Evolutionary conservation across 2,113 vertebrate species (phyloP).

Genomic region (Brachionichthys hirsutus): DNA sequence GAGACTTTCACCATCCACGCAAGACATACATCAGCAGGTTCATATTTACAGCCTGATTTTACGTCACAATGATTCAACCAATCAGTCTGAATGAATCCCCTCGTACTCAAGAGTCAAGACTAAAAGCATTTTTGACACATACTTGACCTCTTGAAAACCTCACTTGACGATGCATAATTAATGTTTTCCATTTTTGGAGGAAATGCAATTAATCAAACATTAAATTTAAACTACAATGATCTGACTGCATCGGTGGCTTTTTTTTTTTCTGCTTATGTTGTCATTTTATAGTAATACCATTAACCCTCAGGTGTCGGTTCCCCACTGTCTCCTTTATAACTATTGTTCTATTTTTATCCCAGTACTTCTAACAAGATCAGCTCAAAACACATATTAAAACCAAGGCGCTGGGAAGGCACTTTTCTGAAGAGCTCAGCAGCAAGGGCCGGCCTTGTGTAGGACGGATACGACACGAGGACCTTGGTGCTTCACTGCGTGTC

Average conservation of each 20-base stretch:
- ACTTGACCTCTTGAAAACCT: not conserved
- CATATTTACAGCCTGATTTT: constrained; percentile 3
- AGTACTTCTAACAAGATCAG: constrained; percentile 56
- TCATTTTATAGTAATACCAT: constrained; percentile 41
- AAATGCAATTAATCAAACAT: not conserved
- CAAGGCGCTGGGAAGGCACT: constrained; percentile 51
- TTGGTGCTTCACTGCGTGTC: constrained; percentile 54
- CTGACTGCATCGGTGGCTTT: constrained; percentile 9
- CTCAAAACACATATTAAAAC: constrained; percentile 53
- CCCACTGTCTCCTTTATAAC: constrained; percentile 24
- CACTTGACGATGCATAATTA: not conserved
- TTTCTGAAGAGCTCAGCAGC: constrained; percentile 64
- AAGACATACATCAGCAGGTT: constrained; percentile 14
- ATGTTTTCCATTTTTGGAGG: not conserved
- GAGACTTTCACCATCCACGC: constrained; percentile 7
- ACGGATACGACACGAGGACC: constrained; percentile 51
- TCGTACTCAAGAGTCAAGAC: not conserved
- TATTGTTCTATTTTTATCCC: constrained; percentile 45
- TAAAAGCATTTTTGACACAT: constrained; percentile 3
- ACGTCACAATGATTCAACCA: constrained; percentile 3
- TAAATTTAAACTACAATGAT: too few relatives aligned
- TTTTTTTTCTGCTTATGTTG: constrained; percentile 39
- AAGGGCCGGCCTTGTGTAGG: constrained; percentile 33
- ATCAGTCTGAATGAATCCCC: constrained; percentile 5
- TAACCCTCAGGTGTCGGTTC: constrained; percentile 52